phyloP scores from a whole-genome alignment of 2,888 invertebrate species.

The Cryptosula pallasiana region DNA sequence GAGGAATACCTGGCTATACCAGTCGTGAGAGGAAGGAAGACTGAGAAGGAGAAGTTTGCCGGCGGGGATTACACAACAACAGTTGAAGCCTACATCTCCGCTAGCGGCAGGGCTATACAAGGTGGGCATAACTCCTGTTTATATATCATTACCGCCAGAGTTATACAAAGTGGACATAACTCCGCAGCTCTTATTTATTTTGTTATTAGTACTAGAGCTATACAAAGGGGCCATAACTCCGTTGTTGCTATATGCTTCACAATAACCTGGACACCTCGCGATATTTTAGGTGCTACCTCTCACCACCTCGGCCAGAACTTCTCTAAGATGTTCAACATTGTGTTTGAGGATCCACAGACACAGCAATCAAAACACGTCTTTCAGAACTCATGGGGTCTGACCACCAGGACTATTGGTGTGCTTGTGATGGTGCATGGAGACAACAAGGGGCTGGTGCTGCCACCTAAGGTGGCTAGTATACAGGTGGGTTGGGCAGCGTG shows the following conservation, averaged over 20 bases:
- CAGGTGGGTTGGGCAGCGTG: conserved; percentile 58
- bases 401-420: conserved; percentile 88
- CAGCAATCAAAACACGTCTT: conserved; percentile 69
- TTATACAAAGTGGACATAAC: background rate
- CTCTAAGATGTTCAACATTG: conserved; percentile 97
- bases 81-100: conserved; percentile 89
- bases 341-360: conserved; percentile 83
- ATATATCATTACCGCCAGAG: background rate
- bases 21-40: conserved; percentile 71
- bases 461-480: conserved; percentile 81
- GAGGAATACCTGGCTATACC: conserved; percentile 87
- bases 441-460: conserved; percentile 89
- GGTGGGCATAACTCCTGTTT: conserved; percentile 34
- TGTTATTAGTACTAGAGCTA: background rate
- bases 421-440: conserved; percentile 81
- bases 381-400: conserved; percentile 98
- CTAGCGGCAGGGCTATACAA: conserved; percentile 89
- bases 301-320: conserved; percentile 99
- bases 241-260: no score
- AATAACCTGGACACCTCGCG: no score
- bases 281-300: conserved; percentile 86
- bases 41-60: conserved; percentile 98
- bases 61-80: conserved; percentile 96
- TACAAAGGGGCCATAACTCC: no score
- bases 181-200: background rate